Evolutionary conservation across 1,140 invertebrate genomes (phyloP).

Genomic region (Cylas formicarius): DNA sequence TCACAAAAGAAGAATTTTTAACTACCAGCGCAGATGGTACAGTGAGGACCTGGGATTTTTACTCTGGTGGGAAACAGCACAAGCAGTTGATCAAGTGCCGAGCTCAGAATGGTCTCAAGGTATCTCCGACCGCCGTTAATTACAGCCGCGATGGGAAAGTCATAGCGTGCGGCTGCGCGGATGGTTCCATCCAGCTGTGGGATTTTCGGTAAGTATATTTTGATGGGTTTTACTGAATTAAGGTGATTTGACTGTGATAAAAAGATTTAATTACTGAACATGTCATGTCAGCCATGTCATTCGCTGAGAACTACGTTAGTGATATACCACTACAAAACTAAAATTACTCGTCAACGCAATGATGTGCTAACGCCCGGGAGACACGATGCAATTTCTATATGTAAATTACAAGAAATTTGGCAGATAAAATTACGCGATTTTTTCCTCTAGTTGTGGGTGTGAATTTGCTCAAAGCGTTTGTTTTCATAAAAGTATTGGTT

Average conservation of each 20-base stretch:
- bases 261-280: no score
- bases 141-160: slow-evolving; percentile 84
- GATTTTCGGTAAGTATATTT: slow-evolving; percentile 56
- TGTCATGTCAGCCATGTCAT: no score
- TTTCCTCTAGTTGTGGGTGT: no score
- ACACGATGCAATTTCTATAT: no score
- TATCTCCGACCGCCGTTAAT: slow-evolving; percentile 75
- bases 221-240: no score
- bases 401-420: no score
- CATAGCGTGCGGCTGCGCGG: slow-evolving; percentile 84
- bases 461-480: no score
- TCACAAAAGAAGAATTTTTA: slow-evolving; percentile 84
- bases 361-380: no score
- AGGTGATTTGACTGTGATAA: no score
- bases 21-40: slow-evolving; percentile 92
- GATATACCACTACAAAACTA: neutral
- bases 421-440: no score
- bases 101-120: slow-evolving; percentile 80
- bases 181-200: slow-evolving; percentile 98
- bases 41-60: slow-evolving; percentile 82
- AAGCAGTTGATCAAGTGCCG: slow-evolving; percentile 84
- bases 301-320: neutral
- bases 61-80: slow-evolving; percentile 66
- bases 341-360: no score
- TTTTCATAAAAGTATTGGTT: no score